Percentiles rank a stretch among this genome's conserved stretches.
These are phyloP conservation scores for Macrophya alboannulata DNA, from an alignment of 2,888 invertebrate genomes.

Conservation along the genomic window DNA sequence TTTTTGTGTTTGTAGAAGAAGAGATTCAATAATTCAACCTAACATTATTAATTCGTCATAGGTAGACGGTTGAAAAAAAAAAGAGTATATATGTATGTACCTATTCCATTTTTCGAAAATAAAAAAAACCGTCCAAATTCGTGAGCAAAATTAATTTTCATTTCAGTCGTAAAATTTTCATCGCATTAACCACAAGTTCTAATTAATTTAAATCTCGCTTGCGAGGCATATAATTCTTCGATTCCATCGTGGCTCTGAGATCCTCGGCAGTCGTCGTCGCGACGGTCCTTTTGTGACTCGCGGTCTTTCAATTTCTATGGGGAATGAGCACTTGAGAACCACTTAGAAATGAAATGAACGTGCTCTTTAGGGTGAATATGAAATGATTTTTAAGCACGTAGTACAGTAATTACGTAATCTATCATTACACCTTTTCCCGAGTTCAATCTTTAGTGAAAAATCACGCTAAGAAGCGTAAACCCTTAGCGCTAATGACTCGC, in stretches of 20 bases:
- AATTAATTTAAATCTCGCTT: slow-evolving; percentile 1
- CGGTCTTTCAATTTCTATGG: not conserved
- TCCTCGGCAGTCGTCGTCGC: not conserved
- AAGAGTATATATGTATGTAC: too few relatives aligned
- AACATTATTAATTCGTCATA: not conserved
- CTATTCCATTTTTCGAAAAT: too few relatives aligned
- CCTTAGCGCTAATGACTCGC: slow-evolving; percentile 29
- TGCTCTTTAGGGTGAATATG: not conserved
- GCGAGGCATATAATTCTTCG: slow-evolving; percentile 2
- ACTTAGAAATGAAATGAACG: not conserved
- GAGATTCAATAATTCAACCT: not conserved
- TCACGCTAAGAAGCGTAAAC: not conserved
- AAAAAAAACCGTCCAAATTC: not conserved
- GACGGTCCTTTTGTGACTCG: not conserved
- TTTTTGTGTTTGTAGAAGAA: too few relatives aligned
- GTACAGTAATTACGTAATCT: slow-evolving; percentile 19
- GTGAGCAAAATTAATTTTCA: not conserved
- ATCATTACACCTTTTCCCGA: slow-evolving; percentile 15
- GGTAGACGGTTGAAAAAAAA: not conserved
- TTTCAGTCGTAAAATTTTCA: not conserved
- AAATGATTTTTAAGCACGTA: not conserved
- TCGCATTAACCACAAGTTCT: not conserved
- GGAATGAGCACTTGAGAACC: not conserved
- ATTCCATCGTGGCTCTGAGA: not conserved
- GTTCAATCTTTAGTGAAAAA: not conserved